These are phyloP conservation scores for Eremobia ochroleuca DNA, from an alignment of 2,888 invertebrate genomes.

Conservation along the genomic window DNA sequence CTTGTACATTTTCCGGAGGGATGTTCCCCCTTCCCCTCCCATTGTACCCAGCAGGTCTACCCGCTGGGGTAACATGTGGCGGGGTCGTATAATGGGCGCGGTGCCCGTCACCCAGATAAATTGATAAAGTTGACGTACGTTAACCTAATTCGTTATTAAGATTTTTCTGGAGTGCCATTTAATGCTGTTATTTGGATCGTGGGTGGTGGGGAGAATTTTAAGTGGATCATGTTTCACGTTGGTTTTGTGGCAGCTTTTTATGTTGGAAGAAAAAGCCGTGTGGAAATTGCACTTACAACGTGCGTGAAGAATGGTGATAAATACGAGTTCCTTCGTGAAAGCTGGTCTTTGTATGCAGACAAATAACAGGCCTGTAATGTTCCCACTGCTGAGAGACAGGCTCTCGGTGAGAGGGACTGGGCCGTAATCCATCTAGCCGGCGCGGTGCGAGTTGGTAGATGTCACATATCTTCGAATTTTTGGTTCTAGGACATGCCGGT, in stretches of 20 bases:
- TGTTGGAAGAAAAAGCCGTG: not conserved
- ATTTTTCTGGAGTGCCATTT: conserved; percentile 49
- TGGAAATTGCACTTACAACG: not conserved
- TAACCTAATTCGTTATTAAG: conserved; percentile 68
- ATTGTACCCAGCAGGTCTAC: conserved; percentile 18
- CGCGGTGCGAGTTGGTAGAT: too few relatives aligned
- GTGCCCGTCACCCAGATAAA: conserved; percentile 71
- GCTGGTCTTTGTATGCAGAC: not conserved
- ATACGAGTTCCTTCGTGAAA: not conserved
- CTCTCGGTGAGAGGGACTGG: too few relatives aligned
- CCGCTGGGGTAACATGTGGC: conserved; percentile 70
- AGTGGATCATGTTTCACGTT: conserved; percentile 18
- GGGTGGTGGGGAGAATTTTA: not conserved
- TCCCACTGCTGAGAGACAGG: too few relatives aligned
- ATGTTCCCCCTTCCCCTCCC: conserved; percentile 10
- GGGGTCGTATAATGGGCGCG: conserved; percentile 67
- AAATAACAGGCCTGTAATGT: too few relatives aligned
- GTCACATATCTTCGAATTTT: too few relatives aligned
- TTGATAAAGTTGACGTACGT: conserved; percentile 76
- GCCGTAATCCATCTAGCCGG: too few relatives aligned
- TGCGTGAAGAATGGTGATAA: not conserved
- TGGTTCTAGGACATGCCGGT: too few relatives aligned
- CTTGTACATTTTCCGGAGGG: conserved; percentile 76
- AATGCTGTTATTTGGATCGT: conserved; percentile 38
- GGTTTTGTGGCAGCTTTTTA: not conserved